Base-by-base conservation (phyloP, 2,797 vertebrate genomes). In the Clarias platycephalus region DNA sequence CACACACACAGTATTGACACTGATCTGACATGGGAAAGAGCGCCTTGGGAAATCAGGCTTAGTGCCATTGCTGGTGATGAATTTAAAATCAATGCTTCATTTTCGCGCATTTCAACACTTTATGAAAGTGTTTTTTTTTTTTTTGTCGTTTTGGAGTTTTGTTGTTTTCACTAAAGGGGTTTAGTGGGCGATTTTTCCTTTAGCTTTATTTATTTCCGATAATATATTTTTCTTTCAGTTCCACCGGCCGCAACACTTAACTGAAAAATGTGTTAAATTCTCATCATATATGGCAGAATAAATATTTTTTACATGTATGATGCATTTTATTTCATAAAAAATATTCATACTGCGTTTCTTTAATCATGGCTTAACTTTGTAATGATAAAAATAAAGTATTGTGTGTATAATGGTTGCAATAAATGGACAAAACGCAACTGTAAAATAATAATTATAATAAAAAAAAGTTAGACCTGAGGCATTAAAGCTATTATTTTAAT, bases 61-160 rank as follows among this genome's bases (percentile, higher is more conserved):
- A 95, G 95, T 94, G 94, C 92, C 91, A 88, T 89, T 81, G 83
- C 87, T 86, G 82, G 89, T 95, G 95, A 96, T 95, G 93, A 94
- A 96, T 96, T 93, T 92, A 93, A 94, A 96, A 96, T 96, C 95
- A 96, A 96, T 96, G 94, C 80, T 91, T 90, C 90, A 92, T 95
- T 95, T 94, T 92, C 91, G 90, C 92, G 91, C 86, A 88, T 94
- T 93, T 93, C 87, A 88, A 87, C 87, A 94, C 92, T 94, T 91
- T 94, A 94, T 95, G 91, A 95, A 94, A 92, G 86, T 75, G 87
- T 88, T 92, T 0, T 93, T 92, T 44, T 44, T 63, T 20, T 34
- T 2, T 34, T 37, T 57, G 49, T 1, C 5, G 1, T 60, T 26
- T 40, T 78, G 74, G 8, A 58, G 28, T 63, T 63, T 24, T 4